phyloP scores from a whole-genome alignment of 2,797 vertebrate genomes.

The Luscinia megarhynchos region DNA sequence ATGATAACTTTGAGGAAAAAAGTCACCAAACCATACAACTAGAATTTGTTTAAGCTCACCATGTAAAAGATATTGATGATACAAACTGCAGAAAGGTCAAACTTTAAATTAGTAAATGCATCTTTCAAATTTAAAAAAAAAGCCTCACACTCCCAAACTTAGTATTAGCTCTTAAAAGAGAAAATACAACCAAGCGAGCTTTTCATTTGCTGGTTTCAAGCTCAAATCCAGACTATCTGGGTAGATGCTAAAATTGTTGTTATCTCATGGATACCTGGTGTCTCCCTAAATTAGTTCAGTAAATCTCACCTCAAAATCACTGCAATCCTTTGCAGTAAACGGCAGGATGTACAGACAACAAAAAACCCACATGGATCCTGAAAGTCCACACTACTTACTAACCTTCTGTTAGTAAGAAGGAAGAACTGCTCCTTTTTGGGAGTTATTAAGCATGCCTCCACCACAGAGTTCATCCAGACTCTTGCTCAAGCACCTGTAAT shows the following conservation, averaged over 20 bases:
- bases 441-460: not conserved
- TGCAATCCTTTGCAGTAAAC: not conserved
- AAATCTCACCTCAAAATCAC: not conserved
- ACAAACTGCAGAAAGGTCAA: not conserved
- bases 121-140: not conserved
- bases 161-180: not conserved
- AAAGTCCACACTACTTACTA: not conserved
- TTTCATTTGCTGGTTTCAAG: not conserved
- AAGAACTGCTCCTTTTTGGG: not conserved
- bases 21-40: not conserved
- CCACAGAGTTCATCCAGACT: not conserved
- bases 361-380: rapidly evolving
- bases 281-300: not conserved
- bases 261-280: not conserved
- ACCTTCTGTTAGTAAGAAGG: not conserved
- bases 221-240: not conserved
- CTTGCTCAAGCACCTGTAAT: not conserved
- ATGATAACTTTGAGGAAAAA: not conserved
- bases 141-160: not conserved
- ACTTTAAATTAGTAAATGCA: not conserved
- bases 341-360: not conserved
- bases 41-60: not conserved
- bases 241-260: not conserved
- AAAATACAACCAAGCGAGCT: not conserved
- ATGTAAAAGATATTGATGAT: not conserved